Evolutionary conservation across 2,888 invertebrate genomes (phyloP).

Genomic region (Hirtodrosophila alboralis): DNA sequence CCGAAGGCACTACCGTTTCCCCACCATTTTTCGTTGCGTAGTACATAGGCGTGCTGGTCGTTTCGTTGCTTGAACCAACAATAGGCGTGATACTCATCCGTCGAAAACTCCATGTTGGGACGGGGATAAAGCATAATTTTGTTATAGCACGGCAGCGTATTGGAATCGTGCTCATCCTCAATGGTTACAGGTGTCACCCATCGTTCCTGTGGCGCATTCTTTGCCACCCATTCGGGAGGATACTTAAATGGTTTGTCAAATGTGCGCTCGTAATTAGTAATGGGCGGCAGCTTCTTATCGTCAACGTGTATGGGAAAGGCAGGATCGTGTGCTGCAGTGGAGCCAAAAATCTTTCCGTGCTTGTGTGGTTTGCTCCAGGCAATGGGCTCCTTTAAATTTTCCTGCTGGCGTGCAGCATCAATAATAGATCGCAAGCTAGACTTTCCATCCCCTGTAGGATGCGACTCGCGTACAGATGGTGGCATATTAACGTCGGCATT

Average conservation of each 20-base stretch:
- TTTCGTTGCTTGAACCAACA: slow-evolving; percentile 62
- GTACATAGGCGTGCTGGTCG: slow-evolving; percentile 67
- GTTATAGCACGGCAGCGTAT: slow-evolving; percentile 76
- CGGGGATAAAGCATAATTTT: slow-evolving; percentile 82
- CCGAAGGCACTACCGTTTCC: slow-evolving; percentile 41
- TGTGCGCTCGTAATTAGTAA: slow-evolving; percentile 51
- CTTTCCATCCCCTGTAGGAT: slow-evolving; percentile 29
- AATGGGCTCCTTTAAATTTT: slow-evolving; percentile 89
- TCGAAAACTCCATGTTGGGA: slow-evolving; percentile 78
- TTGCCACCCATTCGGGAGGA: slow-evolving; percentile 65
- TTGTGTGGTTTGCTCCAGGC: slow-evolving; percentile 86
- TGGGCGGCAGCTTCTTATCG: slow-evolving; percentile 54
- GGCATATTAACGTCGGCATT: slow-evolving; percentile 70
- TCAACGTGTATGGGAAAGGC: slow-evolving; percentile 82
- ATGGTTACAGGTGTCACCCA: slow-evolving; percentile 80
- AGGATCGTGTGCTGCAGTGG: slow-evolving; percentile 50
- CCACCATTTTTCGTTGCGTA: slow-evolving; percentile 72
- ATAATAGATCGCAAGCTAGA: slow-evolving; percentile 85
- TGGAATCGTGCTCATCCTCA: slow-evolving; percentile 69
- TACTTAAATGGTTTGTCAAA: slow-evolving; percentile 66
- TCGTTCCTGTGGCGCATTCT: slow-evolving; percentile 71
- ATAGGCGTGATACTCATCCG: slow-evolving; percentile 81
- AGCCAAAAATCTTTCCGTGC: slow-evolving; percentile 67
- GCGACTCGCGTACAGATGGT: slow-evolving; percentile 21
- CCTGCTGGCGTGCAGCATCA: slow-evolving; percentile 86